Evolutionary conservation across 2,888 invertebrate genomes (phyloP).

Genomic region (Orchesellides sinensis): DNA sequence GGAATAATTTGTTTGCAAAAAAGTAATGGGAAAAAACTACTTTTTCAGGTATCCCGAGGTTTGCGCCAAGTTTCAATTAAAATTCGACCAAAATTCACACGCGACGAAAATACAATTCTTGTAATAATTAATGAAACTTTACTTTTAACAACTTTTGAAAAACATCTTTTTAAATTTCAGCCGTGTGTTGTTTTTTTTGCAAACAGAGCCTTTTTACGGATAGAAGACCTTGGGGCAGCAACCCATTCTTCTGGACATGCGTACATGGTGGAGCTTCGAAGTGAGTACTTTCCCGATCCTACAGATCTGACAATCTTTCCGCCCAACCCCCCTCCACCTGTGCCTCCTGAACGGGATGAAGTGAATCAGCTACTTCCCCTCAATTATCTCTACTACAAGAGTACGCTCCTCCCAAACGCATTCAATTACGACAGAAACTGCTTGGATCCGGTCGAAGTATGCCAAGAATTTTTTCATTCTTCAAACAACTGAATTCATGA

Average conservation of each 20-base stretch:
- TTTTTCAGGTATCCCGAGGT: not conserved
- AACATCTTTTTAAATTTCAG: too few relatives aligned
- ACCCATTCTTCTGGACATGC: not conserved
- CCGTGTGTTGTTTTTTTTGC: too few relatives aligned
- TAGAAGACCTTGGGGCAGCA: not conserved
- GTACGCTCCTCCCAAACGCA: not conserved
- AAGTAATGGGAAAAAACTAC: too few relatives aligned
- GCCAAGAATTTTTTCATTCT: not conserved
- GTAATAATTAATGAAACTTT: not conserved
- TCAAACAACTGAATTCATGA: not conserved
- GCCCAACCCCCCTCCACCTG: too few relatives aligned
- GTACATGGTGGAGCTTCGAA: conserved; percentile 14
- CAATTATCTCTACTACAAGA: not conserved
- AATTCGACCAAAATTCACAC: not conserved
- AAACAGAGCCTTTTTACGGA: conserved; percentile 4
- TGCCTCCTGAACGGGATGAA: not conserved
- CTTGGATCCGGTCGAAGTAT: not conserved
- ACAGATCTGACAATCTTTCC: not conserved
- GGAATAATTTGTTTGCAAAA: too few relatives aligned
- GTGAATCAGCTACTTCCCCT: not conserved
- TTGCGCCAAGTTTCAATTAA: conserved; percentile 3
- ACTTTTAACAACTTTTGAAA: too few relatives aligned
- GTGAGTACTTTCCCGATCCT: not conserved
- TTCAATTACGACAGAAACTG: not conserved
- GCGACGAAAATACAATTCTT: not conserved